Evolutionary conservation across 2,797 vertebrate genomes (phyloP).

Genomic region (Remorina albescens): DNA sequence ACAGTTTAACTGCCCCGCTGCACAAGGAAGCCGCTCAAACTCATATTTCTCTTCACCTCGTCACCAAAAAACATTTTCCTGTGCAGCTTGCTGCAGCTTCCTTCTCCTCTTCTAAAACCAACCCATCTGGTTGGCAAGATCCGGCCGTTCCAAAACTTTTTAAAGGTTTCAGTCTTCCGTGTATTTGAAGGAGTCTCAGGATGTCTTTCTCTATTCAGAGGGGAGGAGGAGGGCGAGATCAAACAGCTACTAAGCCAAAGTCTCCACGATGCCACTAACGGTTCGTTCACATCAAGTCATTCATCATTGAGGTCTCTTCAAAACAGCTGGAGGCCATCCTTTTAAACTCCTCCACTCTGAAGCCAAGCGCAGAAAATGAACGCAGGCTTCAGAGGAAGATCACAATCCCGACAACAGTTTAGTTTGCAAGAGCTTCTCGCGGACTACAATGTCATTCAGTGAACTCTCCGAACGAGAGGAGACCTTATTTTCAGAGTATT

Average conservation of each 20-base stretch:
- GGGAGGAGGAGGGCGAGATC: constrained; percentile 34
- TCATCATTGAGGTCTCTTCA: constrained; percentile 68
- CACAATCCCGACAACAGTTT: constrained; percentile 31
- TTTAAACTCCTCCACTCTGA: constrained; percentile 53
- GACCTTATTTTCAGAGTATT: constrained; percentile 81
- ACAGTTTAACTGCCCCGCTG: constrained; percentile 61
- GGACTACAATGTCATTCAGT: constrained; percentile 66
- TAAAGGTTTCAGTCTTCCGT: constrained; percentile 16
- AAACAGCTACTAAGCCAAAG: constrained; percentile 25
- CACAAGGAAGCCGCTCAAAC: constrained; percentile 47
- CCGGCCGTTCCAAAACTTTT: constrained; percentile 10
- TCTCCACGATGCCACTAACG: constrained; percentile 49
- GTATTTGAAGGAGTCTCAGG: constrained; percentile 15
- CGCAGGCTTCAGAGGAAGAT: constrained; percentile 22
- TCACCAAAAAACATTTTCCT: constrained; percentile 45
- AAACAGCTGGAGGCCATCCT: constrained; percentile 75
- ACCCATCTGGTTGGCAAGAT: constrained; percentile 12
- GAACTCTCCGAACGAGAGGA: constrained; percentile 77
- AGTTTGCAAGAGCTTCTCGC: constrained; percentile 11
- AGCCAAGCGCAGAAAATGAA: constrained; percentile 46
- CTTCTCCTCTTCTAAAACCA: constrained; percentile 15
- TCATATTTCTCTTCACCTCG: constrained; percentile 50
- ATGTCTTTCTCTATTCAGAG: background rate
- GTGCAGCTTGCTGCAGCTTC: constrained; percentile 22
- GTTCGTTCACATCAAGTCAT: constrained; percentile 53